These are phyloP conservation scores for Neuroscelio doddi DNA, from an alignment of 2,888 invertebrate genomes.

Conservation along the genomic window DNA sequence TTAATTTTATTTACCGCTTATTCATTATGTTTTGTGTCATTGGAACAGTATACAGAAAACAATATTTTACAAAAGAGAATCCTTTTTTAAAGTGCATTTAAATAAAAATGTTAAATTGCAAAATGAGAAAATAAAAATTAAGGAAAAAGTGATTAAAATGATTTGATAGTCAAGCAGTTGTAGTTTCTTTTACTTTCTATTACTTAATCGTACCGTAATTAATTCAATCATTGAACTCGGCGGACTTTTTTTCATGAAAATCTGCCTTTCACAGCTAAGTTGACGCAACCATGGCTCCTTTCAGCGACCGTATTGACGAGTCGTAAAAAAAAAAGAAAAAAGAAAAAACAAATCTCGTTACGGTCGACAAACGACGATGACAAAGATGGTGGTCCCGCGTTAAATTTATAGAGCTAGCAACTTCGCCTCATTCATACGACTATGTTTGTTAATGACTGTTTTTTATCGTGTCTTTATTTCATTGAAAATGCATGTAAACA, in stretches of 20 bases:
- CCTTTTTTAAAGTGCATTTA: no score
- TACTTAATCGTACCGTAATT: constrained; percentile 39
- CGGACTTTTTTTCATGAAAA: constrained; percentile 41
- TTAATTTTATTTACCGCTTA: no score
- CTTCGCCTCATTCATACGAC: constrained; percentile 45
- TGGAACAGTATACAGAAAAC: no score
- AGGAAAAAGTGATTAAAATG: not conserved
- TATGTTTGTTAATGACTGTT: constrained; percentile 53
- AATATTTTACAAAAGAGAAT: no score
- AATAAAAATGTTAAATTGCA: no score
- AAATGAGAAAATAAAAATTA: no score
- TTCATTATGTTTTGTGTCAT: no score
- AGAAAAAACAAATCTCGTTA: constrained; percentile 42
- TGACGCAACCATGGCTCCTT: constrained; percentile 44
- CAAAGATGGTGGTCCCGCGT: constrained; percentile 57
- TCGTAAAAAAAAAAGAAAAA: constrained; percentile 30
- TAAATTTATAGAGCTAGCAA: constrained; percentile 60
- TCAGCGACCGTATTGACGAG: constrained; percentile 45
- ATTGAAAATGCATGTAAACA: constrained; percentile 54
- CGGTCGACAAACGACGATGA: constrained; percentile 61
- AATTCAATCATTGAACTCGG: constrained; percentile 42
- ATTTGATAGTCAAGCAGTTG: not conserved
- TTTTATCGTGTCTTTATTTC: not conserved
- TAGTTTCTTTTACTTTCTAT: constrained; percentile 34
- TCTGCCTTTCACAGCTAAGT: constrained; percentile 46